These are phyloP conservation scores for Meloidogyne exigua DNA, from an alignment of 1,140 invertebrate genomes.

Conservation along the genomic window DNA sequence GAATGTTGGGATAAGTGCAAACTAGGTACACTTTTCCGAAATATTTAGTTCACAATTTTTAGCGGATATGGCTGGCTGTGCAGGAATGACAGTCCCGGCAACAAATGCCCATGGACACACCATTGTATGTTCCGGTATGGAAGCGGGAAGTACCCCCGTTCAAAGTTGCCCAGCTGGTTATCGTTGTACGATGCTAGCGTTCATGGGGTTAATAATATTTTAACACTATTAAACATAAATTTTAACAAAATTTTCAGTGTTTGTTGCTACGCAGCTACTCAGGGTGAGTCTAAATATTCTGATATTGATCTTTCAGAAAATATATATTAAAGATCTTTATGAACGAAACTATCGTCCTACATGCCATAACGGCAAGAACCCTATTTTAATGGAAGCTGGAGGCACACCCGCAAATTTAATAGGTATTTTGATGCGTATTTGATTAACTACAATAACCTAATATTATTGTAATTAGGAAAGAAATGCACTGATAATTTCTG, in stretches of 20 bases:
- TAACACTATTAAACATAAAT: background rate
- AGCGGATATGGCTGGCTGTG: conserved; percentile 37
- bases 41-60: background rate
- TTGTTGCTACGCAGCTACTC: conserved; percentile 29
- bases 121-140: conserved; percentile 27
- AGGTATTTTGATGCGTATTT: background rate
- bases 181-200: conserved; percentile 34
- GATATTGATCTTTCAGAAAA: background rate
- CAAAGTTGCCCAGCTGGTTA: conserved; percentile 28
- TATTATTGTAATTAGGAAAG: conserved; percentile 28
- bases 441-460: too few relatives aligned
- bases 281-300: conserved; percentile 12
- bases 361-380: conserved; percentile 6
- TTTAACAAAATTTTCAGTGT: conserved; percentile 16
- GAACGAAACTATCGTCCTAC: conserved; percentile 28
- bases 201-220: conserved; percentile 21
- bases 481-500: conserved; percentile 39
- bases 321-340: conserved; percentile 5
- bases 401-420: conserved; percentile 11
- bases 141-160: background rate
- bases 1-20: conserved; percentile 38
- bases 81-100: conserved; percentile 31
- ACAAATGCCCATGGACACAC: conserved; percentile 27
- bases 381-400: conserved; percentile 10
- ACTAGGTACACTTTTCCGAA: conserved; percentile 15